Evolutionary conservation across 2,888 invertebrate species (phyloP).

Genomic region (Pseudococcus longispinus): DNA sequence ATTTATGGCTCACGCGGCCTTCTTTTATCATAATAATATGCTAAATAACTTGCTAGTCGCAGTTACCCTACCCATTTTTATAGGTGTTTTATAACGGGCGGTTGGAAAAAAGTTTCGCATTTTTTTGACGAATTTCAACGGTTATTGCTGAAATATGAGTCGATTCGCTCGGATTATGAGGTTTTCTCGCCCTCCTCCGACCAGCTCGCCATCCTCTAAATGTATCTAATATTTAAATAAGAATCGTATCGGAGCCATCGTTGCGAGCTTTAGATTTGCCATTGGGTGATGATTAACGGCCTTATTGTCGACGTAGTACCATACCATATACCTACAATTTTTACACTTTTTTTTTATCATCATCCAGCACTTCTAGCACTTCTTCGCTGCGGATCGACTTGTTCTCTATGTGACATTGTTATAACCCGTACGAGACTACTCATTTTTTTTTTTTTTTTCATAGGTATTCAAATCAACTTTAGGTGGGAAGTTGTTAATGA

Average conservation of each 20-base stretch:
- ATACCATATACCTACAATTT: not conserved
- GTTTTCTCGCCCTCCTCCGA: not conserved
- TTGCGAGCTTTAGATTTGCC: conserved; percentile 8
- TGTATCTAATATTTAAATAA: conserved; percentile 42
- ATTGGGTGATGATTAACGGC: conserved; percentile 26
- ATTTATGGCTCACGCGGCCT: conserved; percentile 55
- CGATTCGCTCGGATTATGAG: conserved; percentile 25
- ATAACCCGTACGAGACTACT: not conserved
- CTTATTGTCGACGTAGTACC: conserved; percentile 16
- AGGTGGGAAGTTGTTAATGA: conserved; percentile 44
- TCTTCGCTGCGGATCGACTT: not conserved
- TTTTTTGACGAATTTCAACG: conserved; percentile 54
- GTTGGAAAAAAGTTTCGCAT: conserved; percentile 56
- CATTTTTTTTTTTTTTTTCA: not conserved
- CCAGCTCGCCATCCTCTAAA: not conserved
- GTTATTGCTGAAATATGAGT: conserved; percentile 48
- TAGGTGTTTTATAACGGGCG: conserved; percentile 56
- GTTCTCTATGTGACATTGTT: not conserved
- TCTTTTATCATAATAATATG: conserved; percentile 57
- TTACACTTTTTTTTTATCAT: conserved; percentile 12
- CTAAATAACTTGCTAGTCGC: conserved; percentile 56
- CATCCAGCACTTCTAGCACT: not conserved
- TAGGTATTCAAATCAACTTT: not conserved
- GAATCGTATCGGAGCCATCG: not conserved
- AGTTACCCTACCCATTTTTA: conserved; percentile 57